Percentiles rank a stretch among this genome's conserved stretches.
Evolutionary conservation across 2,797 vertebrate genomes (phyloP).

Genomic region (Hylomyscus alleni): DNA sequence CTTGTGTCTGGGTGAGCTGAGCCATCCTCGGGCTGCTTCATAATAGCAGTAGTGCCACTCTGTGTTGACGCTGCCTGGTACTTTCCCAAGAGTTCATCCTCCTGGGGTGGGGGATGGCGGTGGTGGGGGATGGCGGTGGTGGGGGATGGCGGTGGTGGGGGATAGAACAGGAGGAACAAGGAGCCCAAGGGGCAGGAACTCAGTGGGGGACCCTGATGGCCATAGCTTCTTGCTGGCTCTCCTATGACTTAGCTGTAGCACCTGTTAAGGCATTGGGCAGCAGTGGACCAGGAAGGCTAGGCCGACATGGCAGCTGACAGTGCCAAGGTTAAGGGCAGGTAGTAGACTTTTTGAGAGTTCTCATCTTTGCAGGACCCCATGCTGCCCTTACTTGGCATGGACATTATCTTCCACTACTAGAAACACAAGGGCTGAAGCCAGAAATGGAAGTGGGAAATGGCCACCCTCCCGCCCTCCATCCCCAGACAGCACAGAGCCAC

Average conservation of each 20-base stretch:
- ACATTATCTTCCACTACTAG: not conserved
- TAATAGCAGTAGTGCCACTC: not conserved
- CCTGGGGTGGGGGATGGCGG: not conserved
- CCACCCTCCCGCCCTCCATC: not conserved
- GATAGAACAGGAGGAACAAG: not conserved
- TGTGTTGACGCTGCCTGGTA: not conserved
- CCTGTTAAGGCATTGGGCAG: not conserved
- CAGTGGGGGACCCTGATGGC: not conserved
- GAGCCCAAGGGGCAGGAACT: not conserved
- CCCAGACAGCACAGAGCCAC: not conserved
- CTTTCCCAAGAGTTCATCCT: not conserved
- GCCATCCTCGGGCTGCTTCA: not conserved
- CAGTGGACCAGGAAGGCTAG: not conserved
- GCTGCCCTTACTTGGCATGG: accelerated
- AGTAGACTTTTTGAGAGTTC: accelerated
- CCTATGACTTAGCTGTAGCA: not conserved
- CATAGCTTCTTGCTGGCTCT: not conserved
- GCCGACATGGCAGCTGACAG: not conserved
- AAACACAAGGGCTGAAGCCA: not conserved
- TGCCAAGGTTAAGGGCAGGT: not conserved
- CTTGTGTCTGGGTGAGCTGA: not conserved
- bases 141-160: not conserved
- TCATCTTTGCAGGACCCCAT: not conserved
- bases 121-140: not conserved
- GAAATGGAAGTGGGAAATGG: not conserved